Evolutionary conservation across 2,888 invertebrate species (phyloP).

Genomic region (Watsonalla cultraria): DNA sequence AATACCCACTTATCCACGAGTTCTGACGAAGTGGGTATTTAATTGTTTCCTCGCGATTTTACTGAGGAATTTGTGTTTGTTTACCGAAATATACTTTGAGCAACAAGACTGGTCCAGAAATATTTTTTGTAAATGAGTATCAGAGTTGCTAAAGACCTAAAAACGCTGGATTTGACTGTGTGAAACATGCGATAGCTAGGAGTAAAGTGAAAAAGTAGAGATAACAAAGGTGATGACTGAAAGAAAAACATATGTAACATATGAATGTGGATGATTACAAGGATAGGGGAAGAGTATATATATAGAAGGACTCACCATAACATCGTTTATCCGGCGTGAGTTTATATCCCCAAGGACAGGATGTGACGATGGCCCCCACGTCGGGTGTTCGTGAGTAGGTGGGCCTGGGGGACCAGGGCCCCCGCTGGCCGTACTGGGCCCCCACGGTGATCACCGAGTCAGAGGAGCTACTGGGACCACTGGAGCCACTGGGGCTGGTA

Average conservation of each 20-base stretch:
- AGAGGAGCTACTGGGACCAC: slow-evolving; percentile 18
- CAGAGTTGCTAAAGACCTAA: too few species aligned
- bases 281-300: background rate
- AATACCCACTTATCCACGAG: too few species aligned
- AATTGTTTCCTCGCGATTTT: too few species aligned
- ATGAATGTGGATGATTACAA: background rate
- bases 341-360: slow-evolving; percentile 89
- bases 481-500: slow-evolving; percentile 17
- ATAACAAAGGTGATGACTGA: too few species aligned
- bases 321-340: slow-evolving; percentile 85
- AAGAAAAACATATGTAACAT: background rate
- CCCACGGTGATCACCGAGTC: slow-evolving; percentile 67
- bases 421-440: slow-evolving; percentile 63
- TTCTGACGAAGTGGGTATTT: too few species aligned
- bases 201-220: too few species aligned
- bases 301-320: slow-evolving; percentile 56
- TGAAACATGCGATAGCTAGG: too few species aligned
- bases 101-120: too few species aligned
- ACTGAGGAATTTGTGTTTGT: too few species aligned
- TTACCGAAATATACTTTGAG: too few species aligned
- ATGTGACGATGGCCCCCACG: slow-evolving; percentile 38
- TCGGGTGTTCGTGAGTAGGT: slow-evolving; percentile 37
- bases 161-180: too few species aligned
- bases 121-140: too few species aligned
- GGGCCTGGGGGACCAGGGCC: slow-evolving; percentile 48